Evolutionary conservation across 2,888 invertebrate genomes (phyloP).

Genomic region (Gonocerus acuteangulatus): DNA sequence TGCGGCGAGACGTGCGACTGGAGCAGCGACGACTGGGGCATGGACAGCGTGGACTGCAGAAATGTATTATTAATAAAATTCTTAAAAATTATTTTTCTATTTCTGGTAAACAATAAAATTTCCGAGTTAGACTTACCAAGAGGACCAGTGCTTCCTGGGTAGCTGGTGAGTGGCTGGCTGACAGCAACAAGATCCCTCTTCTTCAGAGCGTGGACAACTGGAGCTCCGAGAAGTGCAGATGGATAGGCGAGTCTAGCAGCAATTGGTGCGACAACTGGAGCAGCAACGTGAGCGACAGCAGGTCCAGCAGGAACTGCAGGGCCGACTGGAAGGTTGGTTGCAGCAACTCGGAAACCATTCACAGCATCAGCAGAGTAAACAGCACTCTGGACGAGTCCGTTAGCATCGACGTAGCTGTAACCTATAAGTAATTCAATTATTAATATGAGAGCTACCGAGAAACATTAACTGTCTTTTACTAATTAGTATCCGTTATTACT

Average conservation of each 20-base stretch:
- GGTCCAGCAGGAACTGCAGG: conserved; percentile 25
- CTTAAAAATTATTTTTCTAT: no score
- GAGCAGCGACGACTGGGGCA: conserved; percentile 36
- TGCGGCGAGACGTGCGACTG: conserved; percentile 2
- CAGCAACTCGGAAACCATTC: conserved; percentile 57
- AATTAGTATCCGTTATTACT: conserved; percentile 18
- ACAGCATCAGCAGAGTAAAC: conserved; percentile 55
- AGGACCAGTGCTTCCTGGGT: conserved; percentile 28
- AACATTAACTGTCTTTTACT: no score
- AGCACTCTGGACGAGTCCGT: conserved; percentile 58
- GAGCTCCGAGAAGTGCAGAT: conserved; percentile 9
- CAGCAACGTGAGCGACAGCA: not conserved
- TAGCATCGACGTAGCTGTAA: conserved; percentile 62
- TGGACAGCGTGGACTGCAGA: conserved; percentile 35
- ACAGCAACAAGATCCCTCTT: conserved; percentile 22
- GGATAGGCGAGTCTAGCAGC: not conserved
- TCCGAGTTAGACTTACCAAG: conserved; percentile 26
- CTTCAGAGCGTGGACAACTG: conserved; percentile 25
- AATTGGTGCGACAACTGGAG: not conserved
- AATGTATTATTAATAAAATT: not conserved
- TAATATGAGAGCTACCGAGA: not conserved
- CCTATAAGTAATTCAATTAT: conserved; percentile 40
- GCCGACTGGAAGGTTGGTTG: conserved; percentile 54
- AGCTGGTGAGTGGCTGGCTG: conserved; percentile 27
- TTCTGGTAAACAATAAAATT: no score